These are phyloP conservation scores for Datnioides undecimradiatus DNA, from an alignment of 2,113 vertebrate genomes.

Conservation along the genomic window DNA sequence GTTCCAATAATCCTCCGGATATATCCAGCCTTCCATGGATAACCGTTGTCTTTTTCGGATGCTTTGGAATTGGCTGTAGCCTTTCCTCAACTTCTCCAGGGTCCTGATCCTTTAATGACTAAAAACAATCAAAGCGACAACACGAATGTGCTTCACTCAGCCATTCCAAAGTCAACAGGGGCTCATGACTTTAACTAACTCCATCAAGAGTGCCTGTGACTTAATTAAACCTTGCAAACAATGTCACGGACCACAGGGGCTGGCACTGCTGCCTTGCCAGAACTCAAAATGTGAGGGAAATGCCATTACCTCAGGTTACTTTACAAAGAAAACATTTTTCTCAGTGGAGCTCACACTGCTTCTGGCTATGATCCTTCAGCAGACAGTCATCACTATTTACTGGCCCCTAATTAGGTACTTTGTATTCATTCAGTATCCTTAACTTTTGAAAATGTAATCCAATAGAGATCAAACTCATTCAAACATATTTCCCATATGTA, in stretches of 20 bases:
- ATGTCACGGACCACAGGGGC: slow-evolving; percentile 75
- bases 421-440: slow-evolving; percentile 34
- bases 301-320: slow-evolving; percentile 55
- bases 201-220: slow-evolving; percentile 71
- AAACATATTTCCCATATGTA: slow-evolving; percentile 2
- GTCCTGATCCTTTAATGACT: slow-evolving; percentile 53
- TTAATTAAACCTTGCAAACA: slow-evolving; percentile 80
- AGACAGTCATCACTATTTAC: slow-evolving; percentile 43
- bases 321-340: slow-evolving; percentile 40
- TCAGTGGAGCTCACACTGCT: slow-evolving; percentile 20
- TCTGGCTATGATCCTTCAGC: slow-evolving; percentile 33
- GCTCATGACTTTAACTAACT: slow-evolving; percentile 77
- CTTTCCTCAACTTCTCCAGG: slow-evolving; percentile 33
- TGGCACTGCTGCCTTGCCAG: slow-evolving; percentile 49
- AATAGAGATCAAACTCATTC: slow-evolving; percentile 30
- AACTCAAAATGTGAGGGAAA: slow-evolving; percentile 55
- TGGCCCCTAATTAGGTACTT: slow-evolving; percentile 33
- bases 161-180: slow-evolving; percentile 76
- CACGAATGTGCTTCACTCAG: slow-evolving; percentile 70
- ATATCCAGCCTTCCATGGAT: slow-evolving; percentile 23
- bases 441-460: slow-evolving; percentile 25
- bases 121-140: slow-evolving; percentile 72
- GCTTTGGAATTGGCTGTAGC: slow-evolving; percentile 10
- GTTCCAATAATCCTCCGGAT: not conserved
- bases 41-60: slow-evolving; percentile 15